phyloP scores from a whole-genome alignment of 2,113 vertebrate species.

The Sarotherodon lohbergeri region DNA sequence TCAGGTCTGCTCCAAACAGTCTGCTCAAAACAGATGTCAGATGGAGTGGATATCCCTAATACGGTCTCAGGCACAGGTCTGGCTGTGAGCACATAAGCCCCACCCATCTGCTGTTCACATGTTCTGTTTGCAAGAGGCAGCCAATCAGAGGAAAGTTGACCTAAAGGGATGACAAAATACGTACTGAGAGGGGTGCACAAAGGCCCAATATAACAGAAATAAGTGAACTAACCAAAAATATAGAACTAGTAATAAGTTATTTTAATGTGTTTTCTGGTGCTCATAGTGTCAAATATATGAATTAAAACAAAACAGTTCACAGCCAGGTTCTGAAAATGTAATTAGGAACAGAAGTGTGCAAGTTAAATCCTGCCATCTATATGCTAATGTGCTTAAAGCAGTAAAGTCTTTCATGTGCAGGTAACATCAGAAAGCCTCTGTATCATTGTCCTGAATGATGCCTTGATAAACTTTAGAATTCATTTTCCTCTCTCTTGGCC shows the following conservation, averaged over 20 bases:
- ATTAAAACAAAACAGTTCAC: neutral
- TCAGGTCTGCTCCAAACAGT: neutral
- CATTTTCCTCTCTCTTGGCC: neutral
- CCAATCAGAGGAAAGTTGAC: neutral
- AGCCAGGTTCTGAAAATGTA: neutral
- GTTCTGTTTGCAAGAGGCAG: neutral
- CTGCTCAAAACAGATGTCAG: neutral
- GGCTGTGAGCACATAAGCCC: neutral
- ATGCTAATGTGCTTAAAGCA: neutral
- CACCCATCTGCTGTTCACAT: neutral
- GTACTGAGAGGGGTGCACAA: neutral
- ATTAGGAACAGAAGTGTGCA: neutral
- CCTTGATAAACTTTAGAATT: neutral
- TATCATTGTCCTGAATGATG: neutral
- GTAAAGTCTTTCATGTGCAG: neutral
- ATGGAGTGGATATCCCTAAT: neutral
- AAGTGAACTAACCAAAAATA: neutral
- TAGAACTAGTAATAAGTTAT: neutral
- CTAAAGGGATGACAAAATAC: neutral
- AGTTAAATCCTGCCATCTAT: neutral
- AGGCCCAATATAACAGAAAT: neutral
- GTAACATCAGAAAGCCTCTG: neutral
- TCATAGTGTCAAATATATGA: neutral
- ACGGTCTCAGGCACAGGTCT: neutral
- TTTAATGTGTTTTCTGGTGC: neutral